Conservation (phyloP, 2,113 vertebrate species). For the Todiramphus chloris region DNA sequence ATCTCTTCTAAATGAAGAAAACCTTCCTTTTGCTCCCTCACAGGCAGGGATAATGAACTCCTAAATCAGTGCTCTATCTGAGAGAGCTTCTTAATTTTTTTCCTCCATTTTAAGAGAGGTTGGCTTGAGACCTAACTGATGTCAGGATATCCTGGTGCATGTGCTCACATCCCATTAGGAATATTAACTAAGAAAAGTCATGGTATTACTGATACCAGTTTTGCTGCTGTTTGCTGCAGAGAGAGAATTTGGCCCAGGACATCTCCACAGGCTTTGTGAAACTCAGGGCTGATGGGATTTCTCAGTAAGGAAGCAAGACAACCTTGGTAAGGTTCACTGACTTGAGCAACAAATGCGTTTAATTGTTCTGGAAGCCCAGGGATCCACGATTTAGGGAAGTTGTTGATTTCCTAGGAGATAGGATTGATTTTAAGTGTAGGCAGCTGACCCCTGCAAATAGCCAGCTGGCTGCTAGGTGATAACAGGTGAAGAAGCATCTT, state of each 20-base stretch:
- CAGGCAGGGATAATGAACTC: conserved; percentile 28
- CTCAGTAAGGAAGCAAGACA: background rate
- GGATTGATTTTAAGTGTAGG: background rate
- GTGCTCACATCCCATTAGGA: background rate
- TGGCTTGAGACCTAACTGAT: background rate
- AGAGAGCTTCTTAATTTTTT: background rate
- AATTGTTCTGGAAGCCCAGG: background rate
- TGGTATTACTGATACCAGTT: background rate
- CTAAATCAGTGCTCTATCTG: conserved; percentile 13
- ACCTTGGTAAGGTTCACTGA: background rate
- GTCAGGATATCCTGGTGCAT: background rate
- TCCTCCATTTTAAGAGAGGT: background rate
- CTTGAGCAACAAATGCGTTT: background rate
- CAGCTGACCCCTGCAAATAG: background rate
- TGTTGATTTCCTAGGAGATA: background rate
- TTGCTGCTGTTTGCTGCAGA: background rate
- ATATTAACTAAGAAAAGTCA: background rate
- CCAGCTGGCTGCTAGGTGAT: background rate
- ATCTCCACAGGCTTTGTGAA: background rate
- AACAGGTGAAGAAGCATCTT: background rate
- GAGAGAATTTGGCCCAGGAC: background rate
- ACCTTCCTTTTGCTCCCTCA: background rate
- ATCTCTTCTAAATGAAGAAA: conserved; percentile 31
- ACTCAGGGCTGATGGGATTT: background rate
- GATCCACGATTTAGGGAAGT: background rate